These are phyloP conservation scores for Nesogale talazaci DNA, from an alignment of 2,113 vertebrate species.

Conservation along the genomic window DNA sequence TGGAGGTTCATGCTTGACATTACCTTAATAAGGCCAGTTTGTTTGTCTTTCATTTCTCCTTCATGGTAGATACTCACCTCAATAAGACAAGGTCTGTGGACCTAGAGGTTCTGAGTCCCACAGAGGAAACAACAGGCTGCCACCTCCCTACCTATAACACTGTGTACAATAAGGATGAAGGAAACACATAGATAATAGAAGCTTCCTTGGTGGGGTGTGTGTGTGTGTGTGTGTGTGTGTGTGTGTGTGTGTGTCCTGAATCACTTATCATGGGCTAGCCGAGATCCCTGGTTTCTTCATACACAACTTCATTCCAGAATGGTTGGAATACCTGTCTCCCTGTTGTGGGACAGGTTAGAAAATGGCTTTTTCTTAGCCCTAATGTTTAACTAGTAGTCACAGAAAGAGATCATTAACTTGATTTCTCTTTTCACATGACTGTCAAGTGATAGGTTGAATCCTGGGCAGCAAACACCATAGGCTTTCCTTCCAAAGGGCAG, in stretches of 20 bases:
- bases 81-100: background rate
- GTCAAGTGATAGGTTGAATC: slow-evolving; percentile 49
- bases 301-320: too few relatives aligned
- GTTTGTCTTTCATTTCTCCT: slow-evolving; percentile 3
- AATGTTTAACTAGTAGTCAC: slow-evolving; percentile 65
- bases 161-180: background rate
- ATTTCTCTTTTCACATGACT: slow-evolving; percentile 67
- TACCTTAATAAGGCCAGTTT: background rate
- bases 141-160: background rate
- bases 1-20: background rate
- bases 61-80: background rate
- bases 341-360: background rate
- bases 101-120: background rate
- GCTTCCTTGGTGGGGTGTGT: background rate
- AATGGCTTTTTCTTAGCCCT: slow-evolving; percentile 48
- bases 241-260: too few relatives aligned
- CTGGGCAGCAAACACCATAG: slow-evolving; percentile 25
- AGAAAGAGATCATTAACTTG: slow-evolving; percentile 70
- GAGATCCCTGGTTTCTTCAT: background rate
- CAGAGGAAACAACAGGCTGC: background rate
- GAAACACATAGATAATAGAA: background rate
- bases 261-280: background rate
- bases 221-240: too few relatives aligned
- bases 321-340: too few relatives aligned
- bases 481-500: slow-evolving; percentile 53